Base-by-base conservation (phyloP, 64 coral and sea anemone genomes). In the Hydrozoanthus tunicans region DNA sequence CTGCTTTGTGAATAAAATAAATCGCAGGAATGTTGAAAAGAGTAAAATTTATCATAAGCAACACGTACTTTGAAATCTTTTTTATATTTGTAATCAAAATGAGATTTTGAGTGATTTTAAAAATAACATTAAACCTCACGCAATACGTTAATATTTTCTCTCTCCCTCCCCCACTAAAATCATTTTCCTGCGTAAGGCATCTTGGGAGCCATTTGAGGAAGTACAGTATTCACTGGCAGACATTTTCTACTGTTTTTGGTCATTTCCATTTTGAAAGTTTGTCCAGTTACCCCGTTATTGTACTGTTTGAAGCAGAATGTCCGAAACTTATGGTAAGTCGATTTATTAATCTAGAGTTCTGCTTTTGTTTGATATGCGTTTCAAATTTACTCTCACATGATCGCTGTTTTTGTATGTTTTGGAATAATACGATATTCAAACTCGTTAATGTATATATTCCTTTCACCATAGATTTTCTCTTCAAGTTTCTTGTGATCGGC, bases 401-500 rank as follows among this genome's bases (percentile, higher is more conserved):
- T 88, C 53, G 12, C 72, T 88, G 84, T 52, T n/a, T 12, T 68
- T 10, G 53, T 52, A 24, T 51, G 32, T 85, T 88, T 73, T 72
- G 53, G 66, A 72, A 73, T 9, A 73, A 11, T 70, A 58, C 58
- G 11, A 75, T 88, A 88, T 51, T 74, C 24, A 10, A 9, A 83
- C 60, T 72, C 20, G 4, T 5, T 7, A 7, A 23, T 73, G 25
- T 0, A 5, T 56, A 56, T 73, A 74, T 88, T 69, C 56, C 56
- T 60, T 59, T 9, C 56, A 73, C 51, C 58, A 1, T 51, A 99
- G 97, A 99, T 95, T 99, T 99, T 75, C 97, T 99, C 77, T 99
- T 99, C 92, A 99, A 99, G 84, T 99, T 99, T 81, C 78, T 99
- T 51, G 97, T 99, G 62, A 99, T 99, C 70, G 97, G 97, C 79